Base-by-base conservation (phyloP, 1,140 invertebrate genomes). In the Calliphora vicina region DNA sequence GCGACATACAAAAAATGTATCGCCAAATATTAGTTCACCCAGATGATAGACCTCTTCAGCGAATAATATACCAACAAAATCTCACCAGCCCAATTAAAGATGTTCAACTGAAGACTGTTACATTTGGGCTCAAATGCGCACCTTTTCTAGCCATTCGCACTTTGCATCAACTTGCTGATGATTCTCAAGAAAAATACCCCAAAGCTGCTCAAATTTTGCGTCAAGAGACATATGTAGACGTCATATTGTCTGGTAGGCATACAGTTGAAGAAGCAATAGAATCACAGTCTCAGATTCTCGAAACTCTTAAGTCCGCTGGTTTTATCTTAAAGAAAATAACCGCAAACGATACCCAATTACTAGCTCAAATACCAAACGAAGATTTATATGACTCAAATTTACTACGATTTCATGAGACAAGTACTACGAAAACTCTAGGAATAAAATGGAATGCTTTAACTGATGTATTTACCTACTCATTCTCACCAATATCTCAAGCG, bases 161-260 rank as follows among this genome's bases (percentile, higher is more conserved):
- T 3, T 45, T 81, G 3, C 25, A 57, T 2, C 43, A 81, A 57
- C 23, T 81, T 57, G 25, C 43, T 10, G 23, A 81, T 26, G 80
- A 81, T 23, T 26, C 25, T 8, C 50, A 61, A 57, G 12, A 12
- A 1, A 13, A 8, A 25, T 57, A 27, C 26, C 45, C 80, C 9
- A 1, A 17, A 3, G 80, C 45, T 23, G 1, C 8, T 26, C 8
- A 23, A 25, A 81, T 67, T 13, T 25, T 81, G 12, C 23, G 15
- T 15, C 9, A n/a, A 1, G 43, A 81, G 61, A 81, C 80, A 12
- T 81, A 81, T 25, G 80, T 81, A 17, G 80, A 81, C 25, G 80
- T 29, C 25, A 29, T 81, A 25, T 26, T 81, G 35, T 23, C 61
- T n/a, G 61, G 61, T 2, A n/a, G 61, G 0, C 23, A 20, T 8